Conservation (phyloP, 2,113 vertebrate genomes). For the Anas platyrhynchos region DNA sequence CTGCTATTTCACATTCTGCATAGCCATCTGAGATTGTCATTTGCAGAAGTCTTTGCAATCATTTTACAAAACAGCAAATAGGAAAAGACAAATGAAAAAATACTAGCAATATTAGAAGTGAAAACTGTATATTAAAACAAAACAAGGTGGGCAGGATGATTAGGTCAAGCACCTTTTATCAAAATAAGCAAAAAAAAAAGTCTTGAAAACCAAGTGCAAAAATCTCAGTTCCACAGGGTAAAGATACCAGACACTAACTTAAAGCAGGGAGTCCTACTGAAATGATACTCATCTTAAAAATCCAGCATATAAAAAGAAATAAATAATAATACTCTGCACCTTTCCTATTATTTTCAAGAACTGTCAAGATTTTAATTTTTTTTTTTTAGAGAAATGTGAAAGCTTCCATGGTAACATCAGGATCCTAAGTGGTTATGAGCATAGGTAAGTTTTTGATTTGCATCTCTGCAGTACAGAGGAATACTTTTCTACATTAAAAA, state of each 20-base stretch:
- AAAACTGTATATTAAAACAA: neutral
- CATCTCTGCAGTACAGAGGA: neutral
- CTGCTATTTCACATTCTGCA: too few species aligned
- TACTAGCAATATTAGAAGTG: neutral
- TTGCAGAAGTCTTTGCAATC: neutral
- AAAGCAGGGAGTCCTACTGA: neutral
- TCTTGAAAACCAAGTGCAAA: neutral
- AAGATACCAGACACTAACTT: neutral
- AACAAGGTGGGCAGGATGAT: neutral
- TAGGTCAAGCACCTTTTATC: neutral
- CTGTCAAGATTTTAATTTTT: neutral
- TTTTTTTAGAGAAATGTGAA: neutral
- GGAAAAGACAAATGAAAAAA: neutral
- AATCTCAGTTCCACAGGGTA: neutral
- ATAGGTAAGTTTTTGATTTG: neutral
- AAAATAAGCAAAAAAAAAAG: neutral
- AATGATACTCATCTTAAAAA: neutral
- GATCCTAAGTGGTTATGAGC: neutral
- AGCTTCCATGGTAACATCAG: conserved; percentile 43
- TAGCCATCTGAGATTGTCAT: neutral
- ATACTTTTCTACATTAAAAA: neutral
- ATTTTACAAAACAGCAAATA: neutral
- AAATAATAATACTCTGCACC: neutral
- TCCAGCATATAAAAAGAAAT: neutral
- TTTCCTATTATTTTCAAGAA: neutral